Percentiles rank a stretch among this genome's conserved stretches.
These are phyloP conservation scores for Rapana venosa DNA, from an alignment of 2,888 invertebrate species.

Conservation along the genomic window DNA sequence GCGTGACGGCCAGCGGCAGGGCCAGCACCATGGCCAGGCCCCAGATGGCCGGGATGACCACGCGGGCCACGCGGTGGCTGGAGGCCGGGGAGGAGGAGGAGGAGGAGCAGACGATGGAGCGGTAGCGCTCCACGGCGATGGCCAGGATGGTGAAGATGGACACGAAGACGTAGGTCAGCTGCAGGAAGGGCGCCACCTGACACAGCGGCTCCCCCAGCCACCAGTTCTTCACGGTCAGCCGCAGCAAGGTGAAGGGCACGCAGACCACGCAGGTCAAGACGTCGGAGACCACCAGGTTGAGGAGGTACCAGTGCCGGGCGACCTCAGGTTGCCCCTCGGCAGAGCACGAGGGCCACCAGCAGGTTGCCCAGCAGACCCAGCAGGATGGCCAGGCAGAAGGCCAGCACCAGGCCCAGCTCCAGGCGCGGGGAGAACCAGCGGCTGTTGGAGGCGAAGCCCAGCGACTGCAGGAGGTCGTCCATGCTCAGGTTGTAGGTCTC, in stretches of 20 bases:
- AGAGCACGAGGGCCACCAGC: slow-evolving; percentile 56
- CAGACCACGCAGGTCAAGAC: slow-evolving; percentile 69
- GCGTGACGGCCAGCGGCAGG: slow-evolving; percentile 56
- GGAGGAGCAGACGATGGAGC: slow-evolving; percentile 56
- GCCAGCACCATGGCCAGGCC: slow-evolving; percentile 53
- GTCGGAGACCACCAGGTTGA: slow-evolving; percentile 70
- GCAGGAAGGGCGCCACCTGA: slow-evolving; percentile 63
- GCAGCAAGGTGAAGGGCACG: slow-evolving; percentile 71
- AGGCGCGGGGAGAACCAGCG: slow-evolving; percentile 49
- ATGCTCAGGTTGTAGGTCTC: slow-evolving; percentile 51
- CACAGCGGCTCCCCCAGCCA: slow-evolving; percentile 68
- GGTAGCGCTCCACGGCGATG: slow-evolving; percentile 62
- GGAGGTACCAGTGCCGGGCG: slow-evolving; percentile 66
- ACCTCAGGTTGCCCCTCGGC: slow-evolving; percentile 51
- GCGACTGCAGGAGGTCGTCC: slow-evolving; percentile 50
- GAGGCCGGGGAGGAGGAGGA: not conserved
- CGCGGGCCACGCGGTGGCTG: slow-evolving; percentile 40
- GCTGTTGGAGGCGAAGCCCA: slow-evolving; percentile 25
- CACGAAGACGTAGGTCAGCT: slow-evolving; percentile 61
- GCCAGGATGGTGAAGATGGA: slow-evolving; percentile 61
- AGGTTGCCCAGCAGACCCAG: slow-evolving; percentile 57
- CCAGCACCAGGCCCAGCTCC: slow-evolving; percentile 49
- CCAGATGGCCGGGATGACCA: slow-evolving; percentile 57
- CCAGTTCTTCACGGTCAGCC: slow-evolving; percentile 70
- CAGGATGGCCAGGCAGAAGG: slow-evolving; percentile 49